A percentile compares a stretch with the other conserved stretches of the same genome.
Conservation (phyloP, 2,888 invertebrate species). For the Tholera decimalis region DNA sequence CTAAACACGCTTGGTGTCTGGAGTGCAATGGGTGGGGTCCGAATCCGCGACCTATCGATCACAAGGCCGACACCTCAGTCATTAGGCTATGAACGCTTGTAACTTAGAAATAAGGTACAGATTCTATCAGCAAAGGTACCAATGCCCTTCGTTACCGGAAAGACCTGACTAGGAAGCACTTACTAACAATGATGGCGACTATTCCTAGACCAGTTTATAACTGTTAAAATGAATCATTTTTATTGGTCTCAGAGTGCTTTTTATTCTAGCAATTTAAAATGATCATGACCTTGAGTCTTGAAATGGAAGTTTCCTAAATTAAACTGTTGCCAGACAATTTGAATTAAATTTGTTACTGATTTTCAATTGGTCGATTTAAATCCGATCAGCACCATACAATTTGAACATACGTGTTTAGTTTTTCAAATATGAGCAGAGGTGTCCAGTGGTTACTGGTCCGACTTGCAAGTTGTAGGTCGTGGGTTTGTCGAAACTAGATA, state of each 20-base stretch:
- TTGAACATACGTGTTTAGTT: no score
- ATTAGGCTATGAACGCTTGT: no score
- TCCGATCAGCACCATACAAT: no score
- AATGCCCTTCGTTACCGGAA: background rate
- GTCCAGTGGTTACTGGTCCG: no score
- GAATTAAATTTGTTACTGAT: background rate
- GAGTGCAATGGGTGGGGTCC: no score
- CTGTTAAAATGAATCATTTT: constrained; percentile 40
- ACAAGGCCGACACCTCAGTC: no score
- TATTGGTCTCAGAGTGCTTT: constrained; percentile 41
- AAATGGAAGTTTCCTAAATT: constrained; percentile 29
- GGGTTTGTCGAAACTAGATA: no score
- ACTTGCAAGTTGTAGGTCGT: no score
- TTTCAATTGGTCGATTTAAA: background rate
- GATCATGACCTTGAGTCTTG: constrained; percentile 1
- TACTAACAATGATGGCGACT: constrained; percentile 14
- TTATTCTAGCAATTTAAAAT: constrained; percentile 45
- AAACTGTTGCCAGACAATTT: background rate
- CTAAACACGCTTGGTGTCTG: no score
- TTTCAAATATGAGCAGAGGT: no score
- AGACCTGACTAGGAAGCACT: constrained; percentile 22
- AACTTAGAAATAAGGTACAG: no score
- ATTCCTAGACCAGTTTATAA: constrained; percentile 28
- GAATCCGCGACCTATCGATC: no score
- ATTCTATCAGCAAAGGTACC: background rate